Evolutionary conservation across 2,888 invertebrate genomes (phyloP), one percentile per base, ranked within the genome.

Genomic region (Lasioglossum leucozonium): DNA sequence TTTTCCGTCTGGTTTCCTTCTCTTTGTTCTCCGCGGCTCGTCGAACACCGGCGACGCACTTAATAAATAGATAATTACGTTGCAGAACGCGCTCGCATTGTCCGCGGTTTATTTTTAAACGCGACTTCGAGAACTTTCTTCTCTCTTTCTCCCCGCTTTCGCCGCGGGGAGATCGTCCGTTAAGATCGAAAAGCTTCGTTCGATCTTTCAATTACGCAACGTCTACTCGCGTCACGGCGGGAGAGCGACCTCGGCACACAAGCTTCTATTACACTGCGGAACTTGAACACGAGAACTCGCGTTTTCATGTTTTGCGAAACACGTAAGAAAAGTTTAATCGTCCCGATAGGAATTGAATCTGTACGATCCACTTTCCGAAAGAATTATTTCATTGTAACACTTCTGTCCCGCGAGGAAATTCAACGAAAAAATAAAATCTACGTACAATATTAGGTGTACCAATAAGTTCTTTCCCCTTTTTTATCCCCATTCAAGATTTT

Each of bases 11-110:
- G 75, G 82, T 86, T 87, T 86, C 87, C 87, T 87, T 75, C 72
- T 51, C 86, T 87, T 87, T 87, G 87, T 87, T 87, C 80, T 76
- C 62, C 62, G 80, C 79, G 86, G 47, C 71, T 76, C 83, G 86
- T 80, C 83, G 79, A 80, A 86, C 86, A 72, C 75, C 82, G 83
- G 71, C 77, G 78, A 83, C 86, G 86, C 80, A 79, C 79, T 87
- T 85, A 87, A 86, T 85, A 82, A 86, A 86, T 79, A 86, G 85
- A 84, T 86, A 86, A 86, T 85, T 85, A 76, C 85, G 86, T 86
- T 77, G 75, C 82, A 76, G 82, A 85, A 85, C 73, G 85, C 81
- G 78, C 62, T 79, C 78, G 84, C 77, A 85, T 84, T 81, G 81
- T 81, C 71, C 76, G 77, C n/a, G 71, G 37, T 44, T 65, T 86